A percentile compares a stretch with the other conserved stretches of the same genome.
phyloP scores from a whole-genome alignment of 2,888 invertebrate genomes.

The Omphaloscelis lunosa region DNA sequence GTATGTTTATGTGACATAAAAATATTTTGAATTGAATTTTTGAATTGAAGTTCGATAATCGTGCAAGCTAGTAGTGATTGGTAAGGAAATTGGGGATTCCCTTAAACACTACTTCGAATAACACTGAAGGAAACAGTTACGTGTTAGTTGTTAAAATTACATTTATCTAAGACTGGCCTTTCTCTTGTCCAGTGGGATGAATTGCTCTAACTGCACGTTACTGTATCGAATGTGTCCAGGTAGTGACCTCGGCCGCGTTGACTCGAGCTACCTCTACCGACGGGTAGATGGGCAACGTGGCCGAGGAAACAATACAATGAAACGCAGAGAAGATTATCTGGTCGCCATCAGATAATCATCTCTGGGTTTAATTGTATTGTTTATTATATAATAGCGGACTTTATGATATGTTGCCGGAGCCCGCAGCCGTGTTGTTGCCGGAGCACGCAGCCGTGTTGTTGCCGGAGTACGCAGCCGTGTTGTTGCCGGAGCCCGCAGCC shows the following conservation, averaged over 20 bases:
- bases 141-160: neutral
- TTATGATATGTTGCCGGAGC: neutral
- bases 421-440: neutral
- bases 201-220: neutral
- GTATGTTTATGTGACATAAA: too few relatives aligned
- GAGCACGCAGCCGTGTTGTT: too few relatives aligned
- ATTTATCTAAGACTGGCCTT: neutral
- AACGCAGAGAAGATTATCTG: too few relatives aligned
- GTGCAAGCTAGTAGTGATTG: neutral
- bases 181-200: neutral
- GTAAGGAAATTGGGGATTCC: neutral
- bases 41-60: too few relatives aligned
- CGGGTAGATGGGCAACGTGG: too few relatives aligned
- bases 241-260: neutral
- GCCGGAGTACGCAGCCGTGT: too few relatives aligned
- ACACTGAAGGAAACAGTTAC: neutral
- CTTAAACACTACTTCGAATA: neutral
- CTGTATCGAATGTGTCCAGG: slow-evolving; percentile 9
- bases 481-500: too few relatives aligned
- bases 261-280: neutral
- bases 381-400: slow-evolving; percentile 20
- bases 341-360: slow-evolving; percentile 16
- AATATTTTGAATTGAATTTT: too few relatives aligned
- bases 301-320: too few relatives aligned
- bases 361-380: slow-evolving; percentile 23